Percentiles rank a stretch among this genome's conserved stretches.
phyloP scores from a whole-genome alignment of 2,113 vertebrate genomes.

The Empidonax traillii region DNA sequence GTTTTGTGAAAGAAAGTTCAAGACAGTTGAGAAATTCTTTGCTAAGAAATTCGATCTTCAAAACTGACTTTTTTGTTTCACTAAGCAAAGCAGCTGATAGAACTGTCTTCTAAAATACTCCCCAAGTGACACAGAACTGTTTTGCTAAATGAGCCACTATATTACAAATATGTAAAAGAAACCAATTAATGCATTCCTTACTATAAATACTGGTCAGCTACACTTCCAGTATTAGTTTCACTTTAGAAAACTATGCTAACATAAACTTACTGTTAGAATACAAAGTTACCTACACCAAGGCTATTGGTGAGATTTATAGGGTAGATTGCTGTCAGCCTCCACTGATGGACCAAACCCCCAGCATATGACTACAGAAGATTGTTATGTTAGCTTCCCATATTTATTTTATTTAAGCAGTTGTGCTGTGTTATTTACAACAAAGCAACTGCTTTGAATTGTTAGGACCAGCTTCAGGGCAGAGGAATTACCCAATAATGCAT shows the following conservation, averaged over 20 bases:
- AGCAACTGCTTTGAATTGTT: neutral
- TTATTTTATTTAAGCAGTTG: neutral
- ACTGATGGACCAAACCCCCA: neutral
- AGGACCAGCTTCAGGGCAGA: neutral
- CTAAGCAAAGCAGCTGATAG: neutral
- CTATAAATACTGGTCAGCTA: neutral
- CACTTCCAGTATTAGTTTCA: neutral
- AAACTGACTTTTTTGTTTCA: neutral
- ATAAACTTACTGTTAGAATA: neutral
- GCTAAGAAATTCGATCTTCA: neutral
- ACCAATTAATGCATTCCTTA: neutral
- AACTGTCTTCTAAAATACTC: neutral
- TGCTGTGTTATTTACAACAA: neutral
- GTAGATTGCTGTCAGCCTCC: neutral
- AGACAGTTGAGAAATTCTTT: neutral
- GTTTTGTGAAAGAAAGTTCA: neutral
- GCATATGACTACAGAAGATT: neutral
- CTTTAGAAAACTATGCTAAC: neutral
- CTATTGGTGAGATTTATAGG: neutral
- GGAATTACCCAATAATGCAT: neutral
- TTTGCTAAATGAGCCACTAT: neutral
- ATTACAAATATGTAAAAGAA: neutral
- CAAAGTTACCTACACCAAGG: neutral
- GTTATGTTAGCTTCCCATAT: neutral
- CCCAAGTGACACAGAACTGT: neutral